A percentile compares a stretch with the other conserved stretches of the same genome.
Conservation (phyloP, 2,113 vertebrate species). For the Pelodiscus sinensis region DNA sequence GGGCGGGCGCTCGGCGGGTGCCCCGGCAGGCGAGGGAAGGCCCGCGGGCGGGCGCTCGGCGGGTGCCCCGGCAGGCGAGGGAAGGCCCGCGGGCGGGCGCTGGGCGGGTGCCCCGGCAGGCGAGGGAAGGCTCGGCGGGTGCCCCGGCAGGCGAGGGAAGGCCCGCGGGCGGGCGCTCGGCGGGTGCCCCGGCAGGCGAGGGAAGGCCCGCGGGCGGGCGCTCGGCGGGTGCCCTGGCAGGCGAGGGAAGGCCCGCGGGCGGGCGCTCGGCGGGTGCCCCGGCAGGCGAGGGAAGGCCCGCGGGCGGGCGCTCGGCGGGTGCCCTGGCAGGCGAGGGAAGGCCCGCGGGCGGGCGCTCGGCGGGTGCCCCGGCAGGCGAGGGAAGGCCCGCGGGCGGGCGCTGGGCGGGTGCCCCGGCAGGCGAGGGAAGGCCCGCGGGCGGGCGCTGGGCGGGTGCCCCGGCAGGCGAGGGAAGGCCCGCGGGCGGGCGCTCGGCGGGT, state of each 20-base stretch:
- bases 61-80: not conserved
- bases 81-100: no score
- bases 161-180: no score
- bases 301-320: no score
- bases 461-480: not conserved
- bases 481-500: no score
- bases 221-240: not conserved
- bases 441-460: not conserved
- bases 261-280: not conserved
- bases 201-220: no score
- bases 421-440: not conserved
- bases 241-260: not conserved
- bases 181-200: not conserved
- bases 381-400: no score
- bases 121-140: no score
- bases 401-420: not conserved
- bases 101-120: not conserved
- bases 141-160: not conserved
- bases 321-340: not conserved
- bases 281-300: not conserved
- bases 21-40: not conserved
- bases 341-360: no score
- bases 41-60: no score
- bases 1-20: no score
- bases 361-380: not conserved